Base-by-base conservation (phyloP, 1,140 invertebrate genomes). In the Metaphire vulgaris region DNA sequence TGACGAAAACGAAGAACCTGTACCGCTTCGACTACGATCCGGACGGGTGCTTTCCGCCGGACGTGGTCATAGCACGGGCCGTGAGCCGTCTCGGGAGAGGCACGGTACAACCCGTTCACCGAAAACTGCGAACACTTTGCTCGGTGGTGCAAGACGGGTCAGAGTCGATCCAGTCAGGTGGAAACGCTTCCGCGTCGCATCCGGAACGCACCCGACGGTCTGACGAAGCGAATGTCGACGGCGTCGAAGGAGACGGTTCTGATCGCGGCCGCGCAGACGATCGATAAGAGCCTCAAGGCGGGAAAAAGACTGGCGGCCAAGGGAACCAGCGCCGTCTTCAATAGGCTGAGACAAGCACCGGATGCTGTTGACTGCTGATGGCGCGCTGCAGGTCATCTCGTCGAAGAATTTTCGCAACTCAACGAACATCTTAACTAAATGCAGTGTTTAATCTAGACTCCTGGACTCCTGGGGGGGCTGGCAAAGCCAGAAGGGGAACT, bases 141-240 rank as follows among this genome's bases (percentile, higher is more conserved):
- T 26, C n/a, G n/a, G 14, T 69, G 67, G 67, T 69, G 67, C 67
- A 69, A 69, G 31, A 69, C 67, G n/a, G 67, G 67, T 26, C n/a
- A 69, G 2, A 26, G 26, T 14, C 67, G 67, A 14, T 69, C 67
- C 67, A 26, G 6, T 31, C 67, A 69, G 67, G 67, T 69, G 67
- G 67, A 69, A 56, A 56, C 41, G 6, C 41, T 56, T 56, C 41
- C 41, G 41, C 41, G 21, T 12, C 41, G 41, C 6, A 6, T 56
- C 41, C 6, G 41, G 41, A 21, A 56, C 6, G 41, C 41, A 21
- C n/a, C n/a, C n/a, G n/a, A n/a, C n/a, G n/a, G n/a, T n/a, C n/a
- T n/a, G n/a, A n/a, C n/a, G n/a, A n/a, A n/a, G n/a, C n/a, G n/a
- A n/a, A n/a, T n/a, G n/a, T n/a, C n/a, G n/a, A n/a, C n/a, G n/a